Conservation (phyloP, 2,797 vertebrate genomes). For the Siniperca obscura region DNA sequence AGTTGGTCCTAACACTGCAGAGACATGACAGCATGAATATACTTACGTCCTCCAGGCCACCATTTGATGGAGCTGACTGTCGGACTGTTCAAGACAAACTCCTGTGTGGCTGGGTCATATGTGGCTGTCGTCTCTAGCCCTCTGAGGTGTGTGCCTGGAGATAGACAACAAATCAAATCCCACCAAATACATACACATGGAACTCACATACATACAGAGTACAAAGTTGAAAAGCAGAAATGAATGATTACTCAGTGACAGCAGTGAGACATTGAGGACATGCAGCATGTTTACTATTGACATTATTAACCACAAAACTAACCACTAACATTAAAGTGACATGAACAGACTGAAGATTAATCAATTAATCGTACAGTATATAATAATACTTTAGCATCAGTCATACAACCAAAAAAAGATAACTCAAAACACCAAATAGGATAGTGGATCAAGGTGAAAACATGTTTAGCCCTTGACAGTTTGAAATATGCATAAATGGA, state of each 20-base stretch:
- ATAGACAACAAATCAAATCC: slow-evolving; percentile 16
- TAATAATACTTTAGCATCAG: not conserved
- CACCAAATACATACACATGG: slow-evolving; percentile 24
- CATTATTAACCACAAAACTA: not conserved
- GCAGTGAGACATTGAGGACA: not conserved
- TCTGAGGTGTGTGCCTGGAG: slow-evolving; percentile 93
- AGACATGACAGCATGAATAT: not conserved
- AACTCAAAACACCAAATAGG: not conserved
- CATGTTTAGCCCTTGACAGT: slow-evolving; percentile 21
- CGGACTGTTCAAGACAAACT: slow-evolving; percentile 96
- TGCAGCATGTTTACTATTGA: not conserved
- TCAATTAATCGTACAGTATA: not conserved
- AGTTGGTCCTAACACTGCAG: not conserved
- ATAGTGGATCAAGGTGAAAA: slow-evolving; percentile 9
- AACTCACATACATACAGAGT: not conserved
- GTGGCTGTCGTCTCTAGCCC: slow-evolving; percentile 97
- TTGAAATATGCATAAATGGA: not conserved
- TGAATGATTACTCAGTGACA: not conserved
- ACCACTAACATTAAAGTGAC: not conserved
- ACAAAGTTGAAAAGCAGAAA: slow-evolving; percentile 3
- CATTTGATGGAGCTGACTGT: slow-evolving; percentile 98
- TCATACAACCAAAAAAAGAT: not conserved
- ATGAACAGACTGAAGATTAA: not conserved
- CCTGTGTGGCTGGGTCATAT: slow-evolving; percentile 93
- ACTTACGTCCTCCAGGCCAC: slow-evolving; percentile 99